Base-by-base conservation (phyloP, 2,888 invertebrate species). In the Stenodera caucasica region DNA sequence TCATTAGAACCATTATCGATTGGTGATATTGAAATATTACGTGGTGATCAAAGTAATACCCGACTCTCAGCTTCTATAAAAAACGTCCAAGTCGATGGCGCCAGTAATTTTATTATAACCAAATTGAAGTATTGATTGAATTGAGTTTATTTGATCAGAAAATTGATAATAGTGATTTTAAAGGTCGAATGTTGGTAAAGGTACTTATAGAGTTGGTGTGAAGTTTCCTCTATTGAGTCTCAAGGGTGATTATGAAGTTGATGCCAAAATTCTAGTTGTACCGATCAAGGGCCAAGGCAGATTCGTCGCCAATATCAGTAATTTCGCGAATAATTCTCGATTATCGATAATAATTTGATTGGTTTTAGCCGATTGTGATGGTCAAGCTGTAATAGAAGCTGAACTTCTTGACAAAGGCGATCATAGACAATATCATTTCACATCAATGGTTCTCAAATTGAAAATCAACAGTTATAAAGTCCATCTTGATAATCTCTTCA, bases 1-100 rank as follows among this genome's bases (percentile, higher is more conserved):
- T 81, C 86, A 0, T 82, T 88, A 29, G 89, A 89, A 68, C 89
- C 89, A 0, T 78, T 89, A 23, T 79, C 81, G 49, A 78, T 89
- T 55, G 84, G 86, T 0, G 85, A 88, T 74, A 84, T 89, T 14
- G 84, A 84, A 6, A 77, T 89, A 58, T 82, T 85, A 0, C 81
- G 86, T 3, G 87, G 87, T 1, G 85, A 85, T 0, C 23, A 37
- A 1, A 68, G 79, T n/a, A 70, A 76, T 15, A 71, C 78, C 0
- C 80, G 79, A 1, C 74, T 85, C 32, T 78, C 72, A n/a, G 85
- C 85, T 0, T 72, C 79, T 11, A 83, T 83, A 1, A 82, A 77
- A 57, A 81, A 86, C 57, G 75, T 86, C 0, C 80, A 80, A 62
- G 83, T 86, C 0, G 78, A 80, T 11, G 86, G 86, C 7, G 82